Percentiles rank a stretch among this genome's conserved stretches.
Evolutionary conservation across 2,888 invertebrate species (phyloP).

Genomic region (Syritta pipiens): DNA sequence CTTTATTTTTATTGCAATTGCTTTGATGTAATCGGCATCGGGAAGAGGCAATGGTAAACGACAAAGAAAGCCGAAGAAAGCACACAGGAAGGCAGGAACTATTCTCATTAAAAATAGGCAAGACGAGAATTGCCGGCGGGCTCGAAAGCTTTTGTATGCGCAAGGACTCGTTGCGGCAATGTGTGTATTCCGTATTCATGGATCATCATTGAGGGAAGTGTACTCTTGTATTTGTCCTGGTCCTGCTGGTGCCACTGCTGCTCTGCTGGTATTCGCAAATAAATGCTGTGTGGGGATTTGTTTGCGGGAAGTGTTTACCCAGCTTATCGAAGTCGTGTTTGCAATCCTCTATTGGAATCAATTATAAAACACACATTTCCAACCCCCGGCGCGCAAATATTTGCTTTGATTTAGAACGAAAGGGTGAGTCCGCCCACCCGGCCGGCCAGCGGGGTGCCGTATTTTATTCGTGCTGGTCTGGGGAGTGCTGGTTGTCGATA

Average conservation of each 20-base stretch:
- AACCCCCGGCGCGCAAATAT: conserved; percentile 54
- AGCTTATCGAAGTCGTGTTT: conserved; percentile 68
- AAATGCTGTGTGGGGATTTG: conserved; percentile 50
- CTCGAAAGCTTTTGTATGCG: conserved; percentile 44
- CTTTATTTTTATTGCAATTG: conserved; percentile 60
- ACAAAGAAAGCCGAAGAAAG: not conserved
- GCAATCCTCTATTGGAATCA: conserved; percentile 67
- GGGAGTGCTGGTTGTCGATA: conserved; percentile 16
- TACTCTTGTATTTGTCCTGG: conserved; percentile 27
- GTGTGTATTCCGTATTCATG: conserved; percentile 16
- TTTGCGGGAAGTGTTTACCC: conserved; percentile 56
- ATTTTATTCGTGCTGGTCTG: conserved; percentile 19
- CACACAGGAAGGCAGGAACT: conserved; percentile 23
- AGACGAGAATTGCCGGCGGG: conserved; percentile 34
- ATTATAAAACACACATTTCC: conserved; percentile 66
- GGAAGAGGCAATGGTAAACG: conserved; percentile 3
- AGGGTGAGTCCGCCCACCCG: not conserved
- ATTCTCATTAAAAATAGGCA: conserved; percentile 40
- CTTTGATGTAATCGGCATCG: conserved; percentile 60
- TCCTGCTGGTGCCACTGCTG: conserved; percentile 7
- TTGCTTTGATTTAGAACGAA: conserved; percentile 49
- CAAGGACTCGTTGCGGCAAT: conserved; percentile 30
- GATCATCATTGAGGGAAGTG: conserved; percentile 23
- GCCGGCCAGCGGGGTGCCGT: not conserved
- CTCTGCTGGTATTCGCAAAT: conserved; percentile 40